Evolutionary conservation across 2,888 invertebrate genomes (phyloP), one percentile per base, ranked within the genome.

Genomic region (Hypselothyrea guttata): DNA sequence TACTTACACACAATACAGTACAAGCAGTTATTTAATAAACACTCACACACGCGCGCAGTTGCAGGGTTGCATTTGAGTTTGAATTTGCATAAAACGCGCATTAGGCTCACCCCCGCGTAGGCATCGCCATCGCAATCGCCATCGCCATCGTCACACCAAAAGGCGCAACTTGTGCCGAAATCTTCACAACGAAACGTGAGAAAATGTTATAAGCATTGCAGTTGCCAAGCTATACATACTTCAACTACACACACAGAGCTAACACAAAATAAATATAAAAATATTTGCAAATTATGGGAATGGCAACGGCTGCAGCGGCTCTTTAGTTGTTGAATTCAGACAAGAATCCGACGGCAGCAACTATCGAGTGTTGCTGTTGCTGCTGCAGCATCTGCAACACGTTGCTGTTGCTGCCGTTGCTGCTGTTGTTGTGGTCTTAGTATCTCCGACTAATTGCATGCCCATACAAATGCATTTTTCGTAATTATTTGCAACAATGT

Each of bases 231-330:
- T 30, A n/a, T n/a, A 30, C n/a, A 49, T 31, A 38, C 48, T 18
- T 40, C n/a, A 28, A 28, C 22, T 22, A 18, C 38, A 38, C 18
- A 38, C 11, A 53, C 2, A 22, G 38, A 33, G 56, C 53, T 60
- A 33, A 37, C 69, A 57, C 54, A 56, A 57, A 77, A 75, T 64
- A 61, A 53, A 56, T 58, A 62, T 59, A 71, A 71, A 83, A 73
- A 76, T 78, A 72, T 85, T 86, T 86, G 81, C 86, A 82, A 86
- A 82, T 82, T 84, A 82, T 82, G 82, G 86, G 87, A 82, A 85
- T 84, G 85, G 82, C 82, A 77, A 59, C 59, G 49, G 34, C 63
- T 42, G 35, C 31, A 44, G 41, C 40, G 51, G 45, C 41, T 22
- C 40, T 41, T 41, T 13, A 31, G 40, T 28, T 12, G 16, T 38